Evolutionary conservation across 2,797 vertebrate species (phyloP).

Genomic region (Sciurus carolinensis): DNA sequence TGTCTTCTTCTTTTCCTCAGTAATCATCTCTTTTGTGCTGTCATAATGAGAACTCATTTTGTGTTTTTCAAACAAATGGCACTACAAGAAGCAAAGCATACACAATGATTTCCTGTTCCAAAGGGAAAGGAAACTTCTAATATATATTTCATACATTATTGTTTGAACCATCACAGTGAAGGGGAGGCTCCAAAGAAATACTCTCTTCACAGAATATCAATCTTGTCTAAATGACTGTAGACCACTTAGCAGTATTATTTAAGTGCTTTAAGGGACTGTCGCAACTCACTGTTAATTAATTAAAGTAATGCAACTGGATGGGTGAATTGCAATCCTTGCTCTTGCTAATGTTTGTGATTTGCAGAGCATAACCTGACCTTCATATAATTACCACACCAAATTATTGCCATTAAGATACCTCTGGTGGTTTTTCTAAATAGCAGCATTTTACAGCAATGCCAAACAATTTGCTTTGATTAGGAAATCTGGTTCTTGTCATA

Average conservation of each 20-base stretch:
- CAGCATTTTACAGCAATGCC: slow-evolving; percentile 82
- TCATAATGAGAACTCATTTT: slow-evolving; percentile 59
- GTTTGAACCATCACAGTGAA: slow-evolving; percentile 49
- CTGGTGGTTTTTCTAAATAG: slow-evolving; percentile 86
- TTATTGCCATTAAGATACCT: slow-evolving; percentile 87
- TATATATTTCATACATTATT: slow-evolving; percentile 77
- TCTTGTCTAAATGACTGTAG: slow-evolving; percentile 69
- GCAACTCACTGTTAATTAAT: slow-evolving; percentile 84
- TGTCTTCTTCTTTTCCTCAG: slow-evolving; percentile 72
- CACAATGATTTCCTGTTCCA: slow-evolving; percentile 69
- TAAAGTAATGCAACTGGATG: slow-evolving; percentile 82
- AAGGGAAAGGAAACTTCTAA: slow-evolving; percentile 74
- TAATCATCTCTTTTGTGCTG: slow-evolving; percentile 72
- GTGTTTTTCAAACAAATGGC: slow-evolving; percentile 74
- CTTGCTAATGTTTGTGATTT: slow-evolving; percentile 80
- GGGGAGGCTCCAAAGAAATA: slow-evolving; percentile 31
- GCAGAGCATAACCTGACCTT: slow-evolving; percentile 83
- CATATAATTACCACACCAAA: slow-evolving; percentile 84
- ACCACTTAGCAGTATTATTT: slow-evolving; percentile 66
- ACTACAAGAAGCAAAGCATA: slow-evolving; percentile 48
- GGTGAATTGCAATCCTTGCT: slow-evolving; percentile 71
- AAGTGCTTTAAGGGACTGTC: slow-evolving; percentile 78
- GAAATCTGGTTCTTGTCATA: slow-evolving; percentile 87
- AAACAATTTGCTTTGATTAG: slow-evolving; percentile 89
- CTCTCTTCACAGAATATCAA: slow-evolving; percentile 47